A percentile compares a stretch with the other conserved stretches of the same genome.
These are phyloP conservation scores for Labia minor DNA, from an alignment of 2,888 invertebrate species.

Conservation along the genomic window DNA sequence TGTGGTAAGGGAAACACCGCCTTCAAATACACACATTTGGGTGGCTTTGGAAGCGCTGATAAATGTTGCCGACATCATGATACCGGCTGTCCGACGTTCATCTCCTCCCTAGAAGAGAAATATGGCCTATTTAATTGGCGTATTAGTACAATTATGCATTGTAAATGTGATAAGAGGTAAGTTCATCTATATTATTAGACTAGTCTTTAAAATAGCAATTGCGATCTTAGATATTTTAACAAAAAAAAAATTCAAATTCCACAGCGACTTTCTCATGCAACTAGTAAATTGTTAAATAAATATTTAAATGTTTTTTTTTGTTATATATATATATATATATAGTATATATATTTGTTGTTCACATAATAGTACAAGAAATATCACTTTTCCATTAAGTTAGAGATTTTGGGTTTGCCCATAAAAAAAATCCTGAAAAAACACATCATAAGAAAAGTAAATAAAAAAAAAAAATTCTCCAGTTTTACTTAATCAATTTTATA, in stretches of 20 bases:
- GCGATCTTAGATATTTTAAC: too few relatives aligned
- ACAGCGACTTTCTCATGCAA: background rate
- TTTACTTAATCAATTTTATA: background rate
- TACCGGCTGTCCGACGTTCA: conserved; percentile 70
- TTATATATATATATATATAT: too few relatives aligned
- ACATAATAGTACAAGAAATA: background rate
- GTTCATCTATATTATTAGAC: conserved; percentile 29
- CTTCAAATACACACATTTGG: conserved; percentile 67
- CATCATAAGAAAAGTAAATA: background rate
- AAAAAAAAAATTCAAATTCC: too few relatives aligned
- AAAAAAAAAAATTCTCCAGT: background rate
- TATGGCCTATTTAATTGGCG: conserved; percentile 83
- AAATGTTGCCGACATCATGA: conserved; percentile 75
- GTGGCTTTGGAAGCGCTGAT: conserved; percentile 73
- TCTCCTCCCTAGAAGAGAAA: conserved; percentile 70
- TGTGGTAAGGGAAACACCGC: conserved; percentile 83
- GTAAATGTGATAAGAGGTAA: conserved; percentile 83
- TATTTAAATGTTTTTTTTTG: background rate
- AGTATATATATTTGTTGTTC: background rate
- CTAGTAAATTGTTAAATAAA: background rate
- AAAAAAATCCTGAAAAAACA: background rate
- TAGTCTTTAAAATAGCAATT: background rate
- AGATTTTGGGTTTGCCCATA: background rate
- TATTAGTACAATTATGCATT: conserved; percentile 82
- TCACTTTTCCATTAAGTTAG: conserved; percentile 1